These are phyloP conservation scores for Pogonomyrmex californicus DNA, from an alignment of 1,140 invertebrate genomes.

Conservation along the genomic window DNA sequence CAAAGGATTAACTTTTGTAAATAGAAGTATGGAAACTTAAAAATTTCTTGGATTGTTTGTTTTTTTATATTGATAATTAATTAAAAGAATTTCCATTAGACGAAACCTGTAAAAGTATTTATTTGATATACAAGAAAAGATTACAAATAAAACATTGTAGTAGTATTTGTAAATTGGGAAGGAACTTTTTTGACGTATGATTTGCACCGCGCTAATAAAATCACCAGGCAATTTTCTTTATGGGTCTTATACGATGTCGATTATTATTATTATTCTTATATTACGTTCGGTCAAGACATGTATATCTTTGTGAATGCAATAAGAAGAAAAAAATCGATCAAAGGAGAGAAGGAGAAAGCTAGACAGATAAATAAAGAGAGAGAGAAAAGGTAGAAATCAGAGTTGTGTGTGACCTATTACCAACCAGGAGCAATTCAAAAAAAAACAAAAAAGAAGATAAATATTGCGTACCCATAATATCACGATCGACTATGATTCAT, in stretches of 20 bases:
- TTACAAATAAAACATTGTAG: conserved; percentile 11
- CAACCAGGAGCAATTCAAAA: conserved; percentile 31
- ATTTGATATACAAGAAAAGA: not conserved
- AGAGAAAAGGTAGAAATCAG: conserved; percentile 19
- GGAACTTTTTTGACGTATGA: not conserved
- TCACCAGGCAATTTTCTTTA: conserved; percentile 20
- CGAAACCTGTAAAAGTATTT: not conserved
- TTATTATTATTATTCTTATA: conserved; percentile 59
- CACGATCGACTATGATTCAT: conserved; percentile 76
- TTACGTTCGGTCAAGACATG: conserved; percentile 52
- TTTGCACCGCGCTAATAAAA: conserved; percentile 11
- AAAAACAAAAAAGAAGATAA: conserved; percentile 38
- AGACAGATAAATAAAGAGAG: conserved; percentile 39
- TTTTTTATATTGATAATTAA: not conserved
- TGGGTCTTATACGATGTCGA: conserved; percentile 20
- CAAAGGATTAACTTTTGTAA: not conserved
- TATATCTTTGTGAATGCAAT: conserved; percentile 37
- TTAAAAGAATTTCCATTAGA: not conserved
- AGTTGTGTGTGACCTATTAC: conserved; percentile 44
- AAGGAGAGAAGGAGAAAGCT: conserved; percentile 19
- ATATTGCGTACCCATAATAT: conserved; percentile 54
- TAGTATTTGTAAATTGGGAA: not conserved
- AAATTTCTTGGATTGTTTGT: not conserved
- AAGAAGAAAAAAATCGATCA: conserved; percentile 20
- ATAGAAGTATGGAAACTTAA: not conserved